Base-by-base conservation (phyloP, 2,797 vertebrate species). In the Malacoctenus gilli region DNA sequence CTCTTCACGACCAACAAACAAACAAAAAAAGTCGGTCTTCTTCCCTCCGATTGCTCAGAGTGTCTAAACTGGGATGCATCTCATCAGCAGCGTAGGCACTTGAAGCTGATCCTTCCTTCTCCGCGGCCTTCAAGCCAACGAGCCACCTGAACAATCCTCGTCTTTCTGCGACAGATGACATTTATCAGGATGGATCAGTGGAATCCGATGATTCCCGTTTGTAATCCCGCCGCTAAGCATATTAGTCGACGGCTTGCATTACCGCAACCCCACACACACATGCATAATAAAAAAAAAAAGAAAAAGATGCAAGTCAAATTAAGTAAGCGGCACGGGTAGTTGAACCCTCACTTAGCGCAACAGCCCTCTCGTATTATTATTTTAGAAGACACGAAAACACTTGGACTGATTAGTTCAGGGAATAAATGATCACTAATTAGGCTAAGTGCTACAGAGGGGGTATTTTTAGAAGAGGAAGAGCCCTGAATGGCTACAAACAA, bases 401-500 rank as follows among this genome's bases (percentile, higher is more conserved):
- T 92, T 83, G 82, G 64, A 79, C 80, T 91, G 89, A 92, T 91
- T 92, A 89, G 85, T 87, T 86, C 68, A 67, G 72, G 79, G 82
- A 89, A 85, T 89, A 89, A 89, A 92, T 87, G 81, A 89, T 89
- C 73, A 73, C 69, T 91, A 89, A 90, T 90, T 86, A 91, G 82
- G 74, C 63, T 85, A 87, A 92, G 87, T 88, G 88, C 83, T 83
- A 86, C 85, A 73, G 78, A 84, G 87, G 82, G 87, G 90, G 89
- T 83, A 80, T 87, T 84, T 28, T 89, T 77, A 75, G 73, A 72
- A 59, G 68, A 82, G 38, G 53, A 68, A 40, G 19, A 55, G 43
- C 28, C 12, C 69, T 69, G 41, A 81, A 75, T 52, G 16, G 52
- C 38, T 60, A 10, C 39, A 36, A 14, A 54, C 62, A 75, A 57